phyloP scores from a whole-genome alignment of 2,888 invertebrate species.

The Lathronympha strigana region DNA sequence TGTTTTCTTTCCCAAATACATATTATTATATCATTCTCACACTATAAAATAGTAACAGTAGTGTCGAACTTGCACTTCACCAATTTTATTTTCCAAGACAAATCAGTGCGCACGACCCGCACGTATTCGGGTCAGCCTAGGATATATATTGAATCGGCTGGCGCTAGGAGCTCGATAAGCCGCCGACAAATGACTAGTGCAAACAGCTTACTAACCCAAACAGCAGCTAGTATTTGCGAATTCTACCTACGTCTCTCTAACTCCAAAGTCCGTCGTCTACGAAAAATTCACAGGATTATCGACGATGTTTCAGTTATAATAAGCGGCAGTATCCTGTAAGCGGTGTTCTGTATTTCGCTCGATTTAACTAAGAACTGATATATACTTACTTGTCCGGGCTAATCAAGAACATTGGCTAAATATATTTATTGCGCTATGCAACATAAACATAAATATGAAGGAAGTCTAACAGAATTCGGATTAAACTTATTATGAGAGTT shows the following conservation, averaged over 20 bases:
- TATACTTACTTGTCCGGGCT: too few relatives aligned
- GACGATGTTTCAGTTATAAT: neutral
- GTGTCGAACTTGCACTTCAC: neutral
- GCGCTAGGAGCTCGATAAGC: constrained; percentile 57
- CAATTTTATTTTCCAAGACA: constrained; percentile 26
- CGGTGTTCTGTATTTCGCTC: neutral
- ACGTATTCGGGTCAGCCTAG: constrained; percentile 44
- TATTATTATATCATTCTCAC: too few relatives aligned
- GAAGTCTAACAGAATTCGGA: too few relatives aligned
- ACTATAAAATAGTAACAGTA: too few relatives aligned
- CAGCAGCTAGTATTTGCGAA: constrained; percentile 33
- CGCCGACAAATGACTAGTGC: constrained; percentile 59
- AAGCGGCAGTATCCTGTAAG: neutral
- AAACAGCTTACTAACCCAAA: constrained; percentile 52
- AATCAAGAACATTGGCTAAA: too few relatives aligned
- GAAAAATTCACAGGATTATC: neutral
- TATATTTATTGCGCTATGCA: too few relatives aligned
- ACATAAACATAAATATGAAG: too few relatives aligned
- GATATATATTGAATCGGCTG: constrained; percentile 52
- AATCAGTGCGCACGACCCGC: constrained; percentile 40
- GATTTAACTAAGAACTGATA: too few relatives aligned
- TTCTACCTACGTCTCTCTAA: constrained; percentile 7
- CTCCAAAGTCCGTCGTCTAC: neutral
- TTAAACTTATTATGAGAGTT: too few relatives aligned
- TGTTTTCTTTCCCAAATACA: too few relatives aligned